A percentile compares a stretch with the other conserved stretches of the same genome.
Evolutionary conservation across 2,888 invertebrate species (phyloP).

Genomic region (Calameuta filiformis): DNA sequence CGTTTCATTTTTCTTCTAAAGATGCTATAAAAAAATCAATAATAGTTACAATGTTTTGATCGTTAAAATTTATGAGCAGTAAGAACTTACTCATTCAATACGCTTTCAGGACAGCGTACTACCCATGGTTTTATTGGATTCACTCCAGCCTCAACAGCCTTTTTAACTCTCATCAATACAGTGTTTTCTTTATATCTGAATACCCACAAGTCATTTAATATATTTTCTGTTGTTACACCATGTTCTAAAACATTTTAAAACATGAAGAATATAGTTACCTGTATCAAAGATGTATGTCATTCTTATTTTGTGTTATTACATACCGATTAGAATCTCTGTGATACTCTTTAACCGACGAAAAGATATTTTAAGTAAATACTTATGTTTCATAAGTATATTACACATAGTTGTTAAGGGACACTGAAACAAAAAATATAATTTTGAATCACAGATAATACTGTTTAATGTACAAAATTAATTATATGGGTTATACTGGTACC

Average conservation of each 20-base stretch:
- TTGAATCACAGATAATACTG: no score
- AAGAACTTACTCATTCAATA: constrained; percentile 68
- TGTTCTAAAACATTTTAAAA: constrained; percentile 56
- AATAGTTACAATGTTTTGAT: neutral
- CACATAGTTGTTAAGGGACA: no score
- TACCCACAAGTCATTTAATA: constrained; percentile 74
- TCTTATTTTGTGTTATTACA: no score
- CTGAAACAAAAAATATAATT: no score
- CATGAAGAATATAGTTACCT: no score
- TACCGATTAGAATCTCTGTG: no score
- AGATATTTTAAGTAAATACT: no score
- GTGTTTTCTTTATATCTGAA: constrained; percentile 71
- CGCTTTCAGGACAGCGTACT: constrained; percentile 72
- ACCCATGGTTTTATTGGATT: constrained; percentile 75
- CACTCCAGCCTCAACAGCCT: constrained; percentile 67
- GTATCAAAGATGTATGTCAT: no score
- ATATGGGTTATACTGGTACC: no score
- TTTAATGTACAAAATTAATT: no score
- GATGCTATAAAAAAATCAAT: constrained; percentile 51
- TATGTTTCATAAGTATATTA: no score
- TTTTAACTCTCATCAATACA: constrained; percentile 68
- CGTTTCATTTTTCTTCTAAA: constrained; percentile 58
- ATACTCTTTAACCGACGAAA: no score
- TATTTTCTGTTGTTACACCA: constrained; percentile 69
- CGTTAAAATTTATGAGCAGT: neutral